Evolutionary conservation across 1,140 invertebrate species (phyloP), one percentile per base, ranked within the genome.

Genomic region (Nephotettix cincticeps): DNA sequence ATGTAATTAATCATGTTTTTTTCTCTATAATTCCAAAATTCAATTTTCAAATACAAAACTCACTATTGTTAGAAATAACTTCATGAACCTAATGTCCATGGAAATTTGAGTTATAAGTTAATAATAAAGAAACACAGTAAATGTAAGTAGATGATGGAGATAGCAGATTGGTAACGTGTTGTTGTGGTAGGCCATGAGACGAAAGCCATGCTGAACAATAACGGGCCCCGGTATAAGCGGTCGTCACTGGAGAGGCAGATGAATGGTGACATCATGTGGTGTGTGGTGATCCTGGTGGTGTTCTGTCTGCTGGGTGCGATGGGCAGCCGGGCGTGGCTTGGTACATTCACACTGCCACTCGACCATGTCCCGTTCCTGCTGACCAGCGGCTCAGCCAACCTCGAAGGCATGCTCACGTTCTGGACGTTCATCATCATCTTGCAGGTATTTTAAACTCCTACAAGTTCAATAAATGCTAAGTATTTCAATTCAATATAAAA

Each of bases 181-280:
- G n/a, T n/a, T n/a, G 4, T 79, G 79, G 30, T 75, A 91, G 93
- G 96, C 74, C 95, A 96, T 81, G 96, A 99, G 84, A 98, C 96
- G 0, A 99, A 99, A 84, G 95, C 96, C 0, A 96, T 99, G 94
- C 86, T 99, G 21, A 99, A 98, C 81, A 99, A 98, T 81, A 93
- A 95, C 73, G 95, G 95, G 69, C 95, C 96, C 71, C 86, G 96
- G 73, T 97, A 98, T 81, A 99, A 99, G 82, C 88, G 95, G 74
- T 98, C 95, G 58, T 89, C 91, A 66, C 83, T 99, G 65, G 97
- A 99, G 81, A 86, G 90, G 72, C 89, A 93, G 80, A 98, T 99
- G 90, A 99, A 99, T 83, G 87, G 91, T 64, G 96, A 99, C 82
- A 93, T 99, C 28, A 89, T 98, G 74, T 99, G 95, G 93, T 99